Conservation (phyloP, 1,140 invertebrate genomes). For the Drosophila guanche region DNA sequence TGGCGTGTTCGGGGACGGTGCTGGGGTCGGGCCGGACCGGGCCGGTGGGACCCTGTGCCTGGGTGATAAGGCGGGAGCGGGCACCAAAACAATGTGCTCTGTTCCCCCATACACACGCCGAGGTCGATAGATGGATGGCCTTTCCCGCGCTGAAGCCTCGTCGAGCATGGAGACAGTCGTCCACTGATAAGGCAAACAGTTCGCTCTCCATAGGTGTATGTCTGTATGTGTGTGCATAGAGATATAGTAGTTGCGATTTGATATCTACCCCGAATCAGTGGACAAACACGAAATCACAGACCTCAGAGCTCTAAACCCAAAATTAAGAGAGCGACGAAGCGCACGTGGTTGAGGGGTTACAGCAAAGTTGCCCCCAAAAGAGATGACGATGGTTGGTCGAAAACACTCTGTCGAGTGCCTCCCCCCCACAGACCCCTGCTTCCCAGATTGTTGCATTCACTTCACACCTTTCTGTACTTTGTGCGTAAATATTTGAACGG, state of each 20-base stretch:
- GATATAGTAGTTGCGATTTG: slow-evolving; percentile 12
- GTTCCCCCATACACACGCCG: background rate
- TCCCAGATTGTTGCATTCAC: slow-evolving; percentile 17
- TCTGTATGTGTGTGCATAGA: background rate
- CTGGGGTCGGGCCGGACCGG: background rate
- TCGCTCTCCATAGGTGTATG: slow-evolving; percentile 1
- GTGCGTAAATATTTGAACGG: slow-evolving; percentile 58
- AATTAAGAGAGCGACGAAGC: slow-evolving; percentile 4
- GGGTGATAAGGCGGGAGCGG: slow-evolving; percentile 18
- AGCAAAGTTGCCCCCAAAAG: too few species aligned
- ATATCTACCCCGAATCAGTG: slow-evolving; percentile 38
- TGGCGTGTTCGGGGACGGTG: slow-evolving; percentile 20
- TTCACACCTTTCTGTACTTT: slow-evolving; percentile 58
- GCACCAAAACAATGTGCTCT: slow-evolving; percentile 15
- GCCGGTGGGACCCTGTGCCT: background rate
- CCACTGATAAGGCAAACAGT: slow-evolving; percentile 29
- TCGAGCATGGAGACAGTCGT: slow-evolving; percentile 11
- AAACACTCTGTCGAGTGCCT: background rate
- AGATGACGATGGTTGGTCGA: too few species aligned
- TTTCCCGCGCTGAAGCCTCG: too few species aligned
- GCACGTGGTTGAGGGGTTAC: slow-evolving; percentile 10
- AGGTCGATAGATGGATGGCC: too few species aligned
- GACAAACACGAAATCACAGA: slow-evolving; percentile 13
- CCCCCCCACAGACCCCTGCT: background rate
- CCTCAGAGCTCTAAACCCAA: background rate